Percentiles rank a stretch among this genome's conserved stretches.
Conservation (phyloP, 2,888 invertebrate species). For the Andrena minutula region DNA sequence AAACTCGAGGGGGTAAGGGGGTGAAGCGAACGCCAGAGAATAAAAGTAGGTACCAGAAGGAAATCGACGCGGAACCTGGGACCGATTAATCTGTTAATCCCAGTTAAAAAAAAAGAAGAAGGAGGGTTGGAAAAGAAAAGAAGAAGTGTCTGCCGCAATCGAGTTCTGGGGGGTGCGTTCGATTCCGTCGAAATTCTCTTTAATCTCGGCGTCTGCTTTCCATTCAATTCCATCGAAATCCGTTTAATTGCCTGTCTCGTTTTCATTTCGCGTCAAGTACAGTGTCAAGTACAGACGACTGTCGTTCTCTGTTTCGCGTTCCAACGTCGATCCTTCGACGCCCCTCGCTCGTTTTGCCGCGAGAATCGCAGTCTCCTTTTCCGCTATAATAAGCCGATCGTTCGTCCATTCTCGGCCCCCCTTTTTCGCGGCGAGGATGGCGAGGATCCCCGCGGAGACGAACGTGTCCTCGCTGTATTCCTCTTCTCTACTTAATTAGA, state of each 20-base stretch:
- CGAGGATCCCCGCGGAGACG: constrained; percentile 3
- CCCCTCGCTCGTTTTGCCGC: background rate
- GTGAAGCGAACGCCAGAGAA: background rate
- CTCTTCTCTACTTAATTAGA: constrained; percentile 70
- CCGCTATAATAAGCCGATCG: constrained; percentile 22
- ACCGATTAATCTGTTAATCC: background rate
- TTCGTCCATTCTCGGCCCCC: constrained; percentile 19
- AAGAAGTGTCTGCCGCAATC: background rate
- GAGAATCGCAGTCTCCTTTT: background rate
- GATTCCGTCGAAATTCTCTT: constrained; percentile 5
- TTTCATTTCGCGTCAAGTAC: constrained; percentile 30
- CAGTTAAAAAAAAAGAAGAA: background rate
- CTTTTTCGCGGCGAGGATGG: constrained; percentile 2
- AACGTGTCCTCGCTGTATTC: constrained; percentile 20
- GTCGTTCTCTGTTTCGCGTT: constrained; percentile 10
- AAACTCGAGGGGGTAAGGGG: background rate
- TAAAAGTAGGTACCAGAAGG: background rate
- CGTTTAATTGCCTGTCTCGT: constrained; percentile 30
- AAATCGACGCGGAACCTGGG: background rate
- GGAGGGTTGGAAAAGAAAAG: background rate
- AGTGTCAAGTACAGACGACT: background rate
- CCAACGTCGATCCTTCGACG: background rate
- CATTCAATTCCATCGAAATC: constrained; percentile 26
- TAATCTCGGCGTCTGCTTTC: constrained; percentile 6
- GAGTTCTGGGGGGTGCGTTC: background rate